Base-by-base conservation (phyloP, 2,888 invertebrate species). In the Agapostemon virescens region DNA sequence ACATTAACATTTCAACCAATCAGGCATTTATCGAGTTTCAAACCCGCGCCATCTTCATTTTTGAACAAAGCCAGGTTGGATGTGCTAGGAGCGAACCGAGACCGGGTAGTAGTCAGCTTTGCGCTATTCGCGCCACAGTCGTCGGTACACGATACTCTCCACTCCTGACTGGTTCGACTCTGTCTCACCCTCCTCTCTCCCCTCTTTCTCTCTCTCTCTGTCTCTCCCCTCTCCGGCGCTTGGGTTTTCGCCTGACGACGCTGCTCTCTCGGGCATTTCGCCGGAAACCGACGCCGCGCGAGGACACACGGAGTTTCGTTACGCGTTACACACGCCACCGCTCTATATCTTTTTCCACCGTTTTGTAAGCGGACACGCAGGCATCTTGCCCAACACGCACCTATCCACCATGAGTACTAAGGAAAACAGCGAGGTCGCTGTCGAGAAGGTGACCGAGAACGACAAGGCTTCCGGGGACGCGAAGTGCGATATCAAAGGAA, bases 341-440 rank as follows among this genome's bases (percentile, higher is more conserved):
- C 73, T 78, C 77, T 80, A 79, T 77, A 81, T 84, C 81, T 83
- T 74, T 83, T 77, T 69, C 73, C 58, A 79, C 74, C 78, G 84
- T 76, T 84, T 61, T 64, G 40, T 75, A 86, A 79, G 77, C 75
- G 69, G 84, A 79, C 84, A 82, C 82, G 77, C 81, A 84, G 79
- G 78, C 79, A 83, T 81, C 71, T 69, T 79, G 55, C 61, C 49
- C 74, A 55, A 79, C 71, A 49, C 66, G n/a, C 23, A 76, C 40
- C 17, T 42, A 79, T 68, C 23, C 92, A 93, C 94, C 94, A 96
- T 96, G 96, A 96, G 96, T 95, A 95, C 96, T 94, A 96, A 96
- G 94, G 96, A 96, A 94, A 96, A 96, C 94, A 97, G 96, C 94
- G 96, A 97, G 94, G 96, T 97, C 93, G 96, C 96, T 91, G 96